Evolutionary conservation across 2,113 vertebrate genomes (phyloP), one percentile per base, ranked within the genome.

Genomic region (Bubalus kerabau): DNA sequence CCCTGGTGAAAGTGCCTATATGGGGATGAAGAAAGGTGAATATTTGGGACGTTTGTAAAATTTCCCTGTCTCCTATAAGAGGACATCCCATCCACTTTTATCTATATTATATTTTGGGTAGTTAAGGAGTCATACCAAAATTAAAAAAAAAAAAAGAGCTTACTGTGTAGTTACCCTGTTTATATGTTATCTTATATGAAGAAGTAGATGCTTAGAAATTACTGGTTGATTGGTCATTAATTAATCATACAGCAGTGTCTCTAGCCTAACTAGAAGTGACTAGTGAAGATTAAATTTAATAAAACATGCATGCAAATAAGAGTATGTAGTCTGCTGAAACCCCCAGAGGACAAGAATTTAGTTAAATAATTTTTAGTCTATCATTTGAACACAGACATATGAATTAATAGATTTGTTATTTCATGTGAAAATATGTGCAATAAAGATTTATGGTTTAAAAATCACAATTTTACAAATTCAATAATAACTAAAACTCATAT

Each of bases 251-350:
- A 78, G 3, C 36, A 81, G 16, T 89, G 30, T 89, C 43, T 54
- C 9, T 17, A 92, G 43, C 23, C 28, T 96, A 59, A 71, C 24
- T 89, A 80, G 57, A 85, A 85, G 59, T 84, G 40, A 88, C n/a
- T 56, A 95, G 83, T 60, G 40, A 28, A 71, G 16, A 28, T 81
- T 60, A 74, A 32, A 81, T 43, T 32, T 76, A 92, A 92, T 57
- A 92, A 57, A 2, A 76, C 4, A 86, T 46, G 5, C 48, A 32
- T 92, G 32, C 28, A 62, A 81, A 74, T 60, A 28, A 54, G 40
- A 87, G 11, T 13, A 67, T 6, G 23, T 16, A 59, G 6, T 40
- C 32, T 82, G 30, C 43, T 48, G 50, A 85, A 85, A 96, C 16
- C 6, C 50, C 64, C 7, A 89, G 16, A 88, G 4, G n/a, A 14